Conservation (phyloP, 2,888 invertebrate genomes). For the Nebria salina region DNA sequence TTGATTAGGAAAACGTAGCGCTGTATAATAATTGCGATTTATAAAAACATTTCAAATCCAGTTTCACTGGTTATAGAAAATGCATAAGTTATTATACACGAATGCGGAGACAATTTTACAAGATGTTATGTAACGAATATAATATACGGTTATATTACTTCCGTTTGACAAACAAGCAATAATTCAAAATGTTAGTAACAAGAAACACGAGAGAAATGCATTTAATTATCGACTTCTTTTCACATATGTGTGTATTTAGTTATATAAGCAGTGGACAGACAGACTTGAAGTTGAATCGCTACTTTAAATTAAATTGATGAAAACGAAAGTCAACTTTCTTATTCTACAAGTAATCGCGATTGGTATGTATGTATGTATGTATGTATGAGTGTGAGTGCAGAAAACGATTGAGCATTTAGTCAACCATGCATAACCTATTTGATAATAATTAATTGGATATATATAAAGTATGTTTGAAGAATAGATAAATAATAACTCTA, state of each 20-base stretch:
- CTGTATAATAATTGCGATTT: neutral
- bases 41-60: neutral
- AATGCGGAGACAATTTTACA: neutral
- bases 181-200: neutral
- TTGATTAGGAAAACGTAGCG: neutral
- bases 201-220: neutral
- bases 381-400: neutral
- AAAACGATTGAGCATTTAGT: neutral
- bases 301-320: neutral
- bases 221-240: neutral
- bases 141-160: neutral
- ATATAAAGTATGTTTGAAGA: neutral
- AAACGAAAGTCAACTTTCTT: neutral
- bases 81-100: neutral
- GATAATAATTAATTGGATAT: neutral
- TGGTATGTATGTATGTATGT: neutral
- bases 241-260: neutral
- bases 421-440: neutral
- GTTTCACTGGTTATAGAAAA: neutral
- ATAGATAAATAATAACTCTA: constrained; percentile 1
- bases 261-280: neutral
- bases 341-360: neutral
- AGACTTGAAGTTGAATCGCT: neutral
- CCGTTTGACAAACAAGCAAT: neutral
- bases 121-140: neutral